A percentile compares a stretch with the other conserved stretches of the same genome.
phyloP scores from a whole-genome alignment of 2,113 vertebrate genomes.

The Neolamprologus cancellatus region DNA sequence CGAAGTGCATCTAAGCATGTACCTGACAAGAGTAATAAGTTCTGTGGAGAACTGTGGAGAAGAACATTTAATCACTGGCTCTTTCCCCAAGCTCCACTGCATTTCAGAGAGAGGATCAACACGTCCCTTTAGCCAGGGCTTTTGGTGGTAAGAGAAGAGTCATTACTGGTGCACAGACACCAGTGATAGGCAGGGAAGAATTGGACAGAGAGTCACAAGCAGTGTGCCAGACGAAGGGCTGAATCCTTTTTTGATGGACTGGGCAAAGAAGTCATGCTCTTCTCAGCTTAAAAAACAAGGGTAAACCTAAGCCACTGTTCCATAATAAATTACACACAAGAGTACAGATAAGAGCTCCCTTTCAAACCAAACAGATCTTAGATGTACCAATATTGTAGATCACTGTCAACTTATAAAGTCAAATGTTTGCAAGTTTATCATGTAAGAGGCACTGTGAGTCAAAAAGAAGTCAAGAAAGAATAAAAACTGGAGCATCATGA shows the following conservation, averaged over 20 bases:
- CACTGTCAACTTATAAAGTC: not conserved
- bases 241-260: not conserved
- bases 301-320: not conserved
- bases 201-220: not conserved
- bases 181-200: not conserved
- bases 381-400: not conserved
- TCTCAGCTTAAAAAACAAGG: not conserved
- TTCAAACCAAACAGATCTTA: not conserved
- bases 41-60: slow-evolving; percentile 24
- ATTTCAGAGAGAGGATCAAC: slow-evolving; percentile 14
- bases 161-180: slow-evolving; percentile 42
- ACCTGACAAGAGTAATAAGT: slow-evolving; percentile 39
- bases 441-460: not conserved
- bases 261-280: not conserved
- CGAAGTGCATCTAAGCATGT: not conserved
- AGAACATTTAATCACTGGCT: slow-evolving; percentile 33
- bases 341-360: not conserved
- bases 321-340: not conserved
- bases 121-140: not conserved
- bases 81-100: slow-evolving; percentile 9
- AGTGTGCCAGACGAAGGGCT: not conserved
- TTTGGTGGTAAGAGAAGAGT: slow-evolving; percentile 3
- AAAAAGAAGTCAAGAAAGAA: not conserved
- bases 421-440: not conserved
- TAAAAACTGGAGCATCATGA: not conserved